Base-by-base conservation (phyloP, 2,113 vertebrate genomes). In the Apeltes quadracus region DNA sequence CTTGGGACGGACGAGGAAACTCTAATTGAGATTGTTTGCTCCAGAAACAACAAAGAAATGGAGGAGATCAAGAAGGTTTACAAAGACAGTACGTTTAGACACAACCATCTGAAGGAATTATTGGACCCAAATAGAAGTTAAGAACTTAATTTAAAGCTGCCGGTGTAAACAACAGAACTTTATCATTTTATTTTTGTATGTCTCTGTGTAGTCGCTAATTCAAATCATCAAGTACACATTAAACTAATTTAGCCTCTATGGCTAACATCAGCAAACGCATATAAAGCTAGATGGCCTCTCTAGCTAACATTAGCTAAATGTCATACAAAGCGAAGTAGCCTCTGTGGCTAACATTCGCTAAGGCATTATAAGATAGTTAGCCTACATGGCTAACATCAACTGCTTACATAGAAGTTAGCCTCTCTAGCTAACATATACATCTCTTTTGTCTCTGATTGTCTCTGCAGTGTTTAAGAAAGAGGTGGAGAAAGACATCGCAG, bases 21-120 rank as follows among this genome's bases (percentile, higher is more conserved):
- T 0, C 95, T 99, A 62, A 99, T 97, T 15, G 98, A 99, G 92
- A 95, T 99, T 11, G 92, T 99, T 82, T 98, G 96, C 90, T 99
- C 98, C 2, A 91, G 98, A 59, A 97, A 89, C 91, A 95, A 93
- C 20, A 89, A 93, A n/a, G 96, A 99, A 62, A 91, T 99, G 9
- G 0, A 72, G 32, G 92, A 95, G 23, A 98, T 99, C 69, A 96
- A 95, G 87, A 94, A 69, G 84, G 94, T 95, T 72, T 99, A 99
- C 90, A 96, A 69, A 82, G 96, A 98, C 57, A 82, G 98, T 98
- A 48, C 43, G 84, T 88, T 4, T 25, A 22, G 22, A 53, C 23
- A 25, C 2, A 16, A 54, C 23, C 14, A 51, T 51, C 6, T 27
- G 3, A 32, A 13, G 2, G 20, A 29, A 29, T 14, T 32, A 41